Evolutionary conservation across 2,888 invertebrate genomes (phyloP), one percentile per base, ranked within the genome.

Genomic region (Sarcophaga rosellei): DNA sequence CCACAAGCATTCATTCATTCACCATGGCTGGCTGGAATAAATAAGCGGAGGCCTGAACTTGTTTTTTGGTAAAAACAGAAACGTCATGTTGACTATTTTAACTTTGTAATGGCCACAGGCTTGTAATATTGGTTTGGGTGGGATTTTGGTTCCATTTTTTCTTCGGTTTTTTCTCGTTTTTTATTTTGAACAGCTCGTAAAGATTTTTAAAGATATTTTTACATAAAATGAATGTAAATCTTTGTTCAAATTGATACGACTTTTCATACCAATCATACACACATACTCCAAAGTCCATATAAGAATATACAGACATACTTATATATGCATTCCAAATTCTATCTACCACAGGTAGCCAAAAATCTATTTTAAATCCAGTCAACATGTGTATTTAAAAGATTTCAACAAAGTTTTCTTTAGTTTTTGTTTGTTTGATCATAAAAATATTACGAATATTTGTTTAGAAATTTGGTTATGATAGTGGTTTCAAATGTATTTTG

Each of bases 11-110:
- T 2, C 17, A 57, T 23, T 53, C 68, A 20, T 59, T 25, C n/a
- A 57, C 23, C 6, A 35, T 23, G 15, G 53, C n/a, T 61, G 61
- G 12, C 77, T 70, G 23, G 53, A 53, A 12, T 53, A 53, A 53
- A 53, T 73, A 81, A 81, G 86, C 78, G 84, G 83, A 84, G 83
- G 86, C 84, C 84, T 84, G 81, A 84, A 84, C 86, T 86, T 86
- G 84, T 85, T 85, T 78, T 69, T 84, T 4, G 21, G 65, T 62
- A 78, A 69, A 23, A 62, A 69, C 69, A 3, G 62, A 62, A 78
- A 69, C 53, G 53, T 53, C 53, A 15, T 53, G 53, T 53, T 53
- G 53, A 15, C 53, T 17, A 62, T 74, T 20, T 62, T 63, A 53
- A 15, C 72, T 53, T 65, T 73, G 20, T 74, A 61, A 61, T 72